These are phyloP conservation scores for Macrobrachium rosenbergii DNA, from an alignment of 1,140 invertebrate species.

Conservation along the genomic window DNA sequence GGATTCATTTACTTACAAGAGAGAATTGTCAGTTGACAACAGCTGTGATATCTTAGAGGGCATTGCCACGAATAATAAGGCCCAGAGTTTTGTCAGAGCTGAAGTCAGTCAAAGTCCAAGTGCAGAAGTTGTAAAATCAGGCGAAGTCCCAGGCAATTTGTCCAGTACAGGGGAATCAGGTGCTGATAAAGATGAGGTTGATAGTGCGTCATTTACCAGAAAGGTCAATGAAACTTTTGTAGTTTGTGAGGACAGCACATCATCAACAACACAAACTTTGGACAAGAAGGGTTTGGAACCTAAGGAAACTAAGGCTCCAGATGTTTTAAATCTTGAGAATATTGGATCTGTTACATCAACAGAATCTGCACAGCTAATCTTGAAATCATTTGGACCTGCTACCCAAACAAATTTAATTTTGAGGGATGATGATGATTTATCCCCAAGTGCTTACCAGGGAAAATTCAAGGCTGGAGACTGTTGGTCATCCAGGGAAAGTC, in stretches of 20 bases:
- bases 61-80: background rate
- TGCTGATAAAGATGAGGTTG: background rate
- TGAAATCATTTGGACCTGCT: background rate
- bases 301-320: background rate
- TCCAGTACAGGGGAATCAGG: background rate
- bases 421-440: conserved; percentile 35
- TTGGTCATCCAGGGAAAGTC: conserved; percentile 23
- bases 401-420: conserved; percentile 19
- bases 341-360: background rate
- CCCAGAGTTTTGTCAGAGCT: too few relatives aligned
- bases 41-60: conserved; percentile 23
- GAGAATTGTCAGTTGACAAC: conserved; percentile 38
- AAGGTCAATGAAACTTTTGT: background rate
- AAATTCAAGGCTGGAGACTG: conserved; percentile 23
- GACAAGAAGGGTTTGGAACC: background rate
- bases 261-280: too few relatives aligned
- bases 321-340: conserved; percentile 1
- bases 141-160: background rate
- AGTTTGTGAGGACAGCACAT: too few relatives aligned
- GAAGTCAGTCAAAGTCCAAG: background rate
- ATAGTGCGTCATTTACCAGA: background rate
- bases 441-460: conserved; percentile 38
- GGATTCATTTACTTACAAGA: conserved; percentile 25
- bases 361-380: background rate
- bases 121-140: too few relatives aligned